Percentiles rank a stretch among this genome's conserved stretches.
These are phyloP conservation scores for Griposia aprilina DNA, from an alignment of 2,888 invertebrate species.

Conservation along the genomic window DNA sequence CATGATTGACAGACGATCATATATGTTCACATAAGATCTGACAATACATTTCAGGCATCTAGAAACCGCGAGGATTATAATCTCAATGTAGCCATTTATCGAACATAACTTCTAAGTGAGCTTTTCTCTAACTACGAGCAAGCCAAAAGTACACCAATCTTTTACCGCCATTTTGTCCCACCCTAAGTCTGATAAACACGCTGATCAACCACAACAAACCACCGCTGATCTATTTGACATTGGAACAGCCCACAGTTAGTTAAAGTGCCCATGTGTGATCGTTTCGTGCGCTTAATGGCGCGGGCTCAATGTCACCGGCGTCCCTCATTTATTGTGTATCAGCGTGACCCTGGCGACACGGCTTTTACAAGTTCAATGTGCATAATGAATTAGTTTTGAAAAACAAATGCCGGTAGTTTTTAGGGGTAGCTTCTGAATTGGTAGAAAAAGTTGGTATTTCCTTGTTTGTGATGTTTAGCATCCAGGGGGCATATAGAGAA, in stretches of 20 bases:
- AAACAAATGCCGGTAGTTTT: not conserved
- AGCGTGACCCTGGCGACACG: slow-evolving; percentile 38
- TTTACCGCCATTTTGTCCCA: not conserved
- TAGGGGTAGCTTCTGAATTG: not conserved
- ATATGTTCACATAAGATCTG: not conserved
- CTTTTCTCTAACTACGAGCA: no score
- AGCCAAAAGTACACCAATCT: not conserved
- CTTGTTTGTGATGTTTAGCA: not conserved
- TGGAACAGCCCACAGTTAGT: slow-evolving; percentile 17
- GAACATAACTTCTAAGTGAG: not conserved
- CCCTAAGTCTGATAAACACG: not conserved
- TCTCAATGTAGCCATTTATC: not conserved
- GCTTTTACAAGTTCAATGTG: slow-evolving; percentile 44
- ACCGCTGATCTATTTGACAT: slow-evolving; percentile 34
- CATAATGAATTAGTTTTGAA: slow-evolving; percentile 30
- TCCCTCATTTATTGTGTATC: slow-evolving; percentile 54
- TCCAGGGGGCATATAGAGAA: not conserved
- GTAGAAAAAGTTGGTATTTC: not conserved
- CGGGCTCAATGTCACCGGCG: slow-evolving; percentile 60
- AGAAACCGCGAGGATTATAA: not conserved
- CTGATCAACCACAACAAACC: slow-evolving; percentile 6
- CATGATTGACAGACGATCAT: not conserved
- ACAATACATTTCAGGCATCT: not conserved
- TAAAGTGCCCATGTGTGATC: slow-evolving; percentile 36
- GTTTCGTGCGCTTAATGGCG: slow-evolving; percentile 60